Base-by-base conservation (phyloP, 2,888 invertebrate species). In the Syrista parreyssii region DNA sequence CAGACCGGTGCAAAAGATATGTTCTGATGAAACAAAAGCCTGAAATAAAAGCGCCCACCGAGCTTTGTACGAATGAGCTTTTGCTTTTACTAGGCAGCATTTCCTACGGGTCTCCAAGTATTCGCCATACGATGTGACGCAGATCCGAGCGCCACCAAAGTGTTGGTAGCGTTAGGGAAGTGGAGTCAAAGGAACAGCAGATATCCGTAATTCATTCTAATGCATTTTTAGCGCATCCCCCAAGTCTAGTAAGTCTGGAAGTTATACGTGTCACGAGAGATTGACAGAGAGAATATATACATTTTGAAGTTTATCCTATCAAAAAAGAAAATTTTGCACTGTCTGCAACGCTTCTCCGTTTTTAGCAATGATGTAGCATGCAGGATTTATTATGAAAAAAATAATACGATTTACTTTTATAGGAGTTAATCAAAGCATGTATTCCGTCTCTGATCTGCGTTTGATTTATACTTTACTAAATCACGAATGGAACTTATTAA, bases 401-500 rank as follows among this genome's bases (percentile, higher is more conserved):
- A 40, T 23, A 23, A 55, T 55, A 55, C 9, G 9, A 55, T 55
- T 55, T 9, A 9, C 23, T 55, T 23, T 55, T 55, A 32, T 71
- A 71, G 71, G 32, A 71, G 9, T 12, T 15, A 71, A 33, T 71
- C 32, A 33, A 71, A 71, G 31, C 31, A 83, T 82, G 83, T 74
- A 75, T 40, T 77, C 76, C 15, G 30, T 83, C 12, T 69, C 75
- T 72, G 79, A 80, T 30, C 15, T 82, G 34, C 73, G 76, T 74
- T 72, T 69, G 31, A 31, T 83, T 1, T 83, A 81, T 30, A 78
- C 81, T 76, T 79, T 82, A n/a, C 73, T 82, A 74, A 79, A 73
- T 33, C 40, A 82, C 76, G 77, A 82, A 30, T 83, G 82, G 83
- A 80, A 72, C 68, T 79, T 73, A 32, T 34, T 82, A 31, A 77